Conservation (phyloP, 2,113 vertebrate species). For the Ophiodon elongatus region DNA sequence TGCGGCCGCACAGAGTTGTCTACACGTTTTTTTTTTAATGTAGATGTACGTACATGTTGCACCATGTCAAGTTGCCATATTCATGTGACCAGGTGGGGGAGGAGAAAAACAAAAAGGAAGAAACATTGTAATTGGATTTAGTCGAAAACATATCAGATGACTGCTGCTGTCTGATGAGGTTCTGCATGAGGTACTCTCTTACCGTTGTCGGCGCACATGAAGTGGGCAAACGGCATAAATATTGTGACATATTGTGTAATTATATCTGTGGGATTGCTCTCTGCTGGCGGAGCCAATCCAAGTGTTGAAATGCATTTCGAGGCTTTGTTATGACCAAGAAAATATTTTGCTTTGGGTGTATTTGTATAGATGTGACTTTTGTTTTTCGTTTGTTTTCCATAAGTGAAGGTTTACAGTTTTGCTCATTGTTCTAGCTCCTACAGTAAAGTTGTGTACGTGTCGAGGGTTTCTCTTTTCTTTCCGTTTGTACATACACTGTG, state of each 20-base stretch:
- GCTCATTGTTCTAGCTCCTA: slow-evolving; percentile 83
- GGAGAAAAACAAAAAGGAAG: slow-evolving; percentile 2
- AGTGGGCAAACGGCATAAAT: slow-evolving; percentile 87
- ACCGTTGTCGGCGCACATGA: slow-evolving; percentile 71
- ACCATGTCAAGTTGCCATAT: slow-evolving; percentile 76
- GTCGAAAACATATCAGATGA: slow-evolving; percentile 71
- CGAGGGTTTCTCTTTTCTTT: slow-evolving; percentile 64
- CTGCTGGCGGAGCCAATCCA: slow-evolving; percentile 97
- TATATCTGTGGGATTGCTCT: slow-evolving; percentile 91
- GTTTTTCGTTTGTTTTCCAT: slow-evolving; percentile 85
- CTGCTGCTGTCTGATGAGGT: slow-evolving; percentile 73
- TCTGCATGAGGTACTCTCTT: slow-evolving; percentile 78
- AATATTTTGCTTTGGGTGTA: slow-evolving; percentile 95
- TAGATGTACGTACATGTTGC: slow-evolving; percentile 81
- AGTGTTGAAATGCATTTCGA: slow-evolving; percentile 94
- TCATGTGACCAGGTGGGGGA: slow-evolving; percentile 41
- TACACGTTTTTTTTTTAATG: slow-evolving; percentile 88
- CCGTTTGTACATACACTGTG: slow-evolving; percentile 90
- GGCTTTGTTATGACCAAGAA: slow-evolving; percentile 96
- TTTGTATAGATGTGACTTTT: slow-evolving; percentile 89
- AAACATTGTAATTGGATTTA: slow-evolving; percentile 47
- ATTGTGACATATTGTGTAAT: slow-evolving; percentile 93
- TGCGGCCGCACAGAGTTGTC: slow-evolving; percentile 89
- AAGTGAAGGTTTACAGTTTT: slow-evolving; percentile 99
- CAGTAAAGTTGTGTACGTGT: slow-evolving; percentile 82